These are phyloP conservation scores for Amphipoea lucens DNA, from an alignment of 2,888 invertebrate genomes.

Conservation along the genomic window DNA sequence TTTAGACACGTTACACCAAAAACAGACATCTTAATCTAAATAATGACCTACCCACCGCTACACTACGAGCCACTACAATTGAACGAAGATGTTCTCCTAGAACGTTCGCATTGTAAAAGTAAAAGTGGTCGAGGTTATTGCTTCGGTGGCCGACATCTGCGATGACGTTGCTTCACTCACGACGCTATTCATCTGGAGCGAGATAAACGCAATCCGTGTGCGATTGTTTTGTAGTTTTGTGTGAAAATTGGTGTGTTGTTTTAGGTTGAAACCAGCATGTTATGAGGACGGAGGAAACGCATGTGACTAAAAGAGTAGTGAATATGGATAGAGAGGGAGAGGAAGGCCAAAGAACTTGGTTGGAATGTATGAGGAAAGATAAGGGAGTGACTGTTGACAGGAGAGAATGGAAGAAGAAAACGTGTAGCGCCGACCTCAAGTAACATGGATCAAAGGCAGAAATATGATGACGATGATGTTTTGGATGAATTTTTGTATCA, in stretches of 20 bases:
- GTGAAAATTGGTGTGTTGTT: conserved; percentile 1
- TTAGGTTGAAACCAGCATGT: not conserved
- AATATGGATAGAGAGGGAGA: not conserved
- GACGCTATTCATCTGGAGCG: conserved; percentile 34
- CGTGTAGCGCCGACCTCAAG: no score
- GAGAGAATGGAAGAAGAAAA: not conserved
- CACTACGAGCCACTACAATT: conserved; percentile 11
- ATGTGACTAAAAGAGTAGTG: not conserved
- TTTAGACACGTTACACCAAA: not conserved
- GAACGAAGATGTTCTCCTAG: conserved; percentile 52
- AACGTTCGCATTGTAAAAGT: conserved; percentile 72
- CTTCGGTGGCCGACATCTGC: conserved; percentile 77
- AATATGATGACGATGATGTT: no score
- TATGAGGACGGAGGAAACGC: no score
- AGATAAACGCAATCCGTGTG: conserved; percentile 24
- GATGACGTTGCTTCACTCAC: conserved; percentile 70
- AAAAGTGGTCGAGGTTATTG: conserved; percentile 78
- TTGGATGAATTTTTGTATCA: not conserved
- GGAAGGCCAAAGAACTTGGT: not conserved
- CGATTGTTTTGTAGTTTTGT: conserved; percentile 29
- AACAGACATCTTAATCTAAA: not conserved
- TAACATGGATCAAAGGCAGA: no score
- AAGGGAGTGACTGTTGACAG: not conserved
- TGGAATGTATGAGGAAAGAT: not conserved
- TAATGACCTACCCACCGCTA: conserved; percentile 22